Evolutionary conservation across 2,888 invertebrate species (phyloP), one percentile per base, ranked within the genome.

Genomic region (Dasypolia templi): DNA sequence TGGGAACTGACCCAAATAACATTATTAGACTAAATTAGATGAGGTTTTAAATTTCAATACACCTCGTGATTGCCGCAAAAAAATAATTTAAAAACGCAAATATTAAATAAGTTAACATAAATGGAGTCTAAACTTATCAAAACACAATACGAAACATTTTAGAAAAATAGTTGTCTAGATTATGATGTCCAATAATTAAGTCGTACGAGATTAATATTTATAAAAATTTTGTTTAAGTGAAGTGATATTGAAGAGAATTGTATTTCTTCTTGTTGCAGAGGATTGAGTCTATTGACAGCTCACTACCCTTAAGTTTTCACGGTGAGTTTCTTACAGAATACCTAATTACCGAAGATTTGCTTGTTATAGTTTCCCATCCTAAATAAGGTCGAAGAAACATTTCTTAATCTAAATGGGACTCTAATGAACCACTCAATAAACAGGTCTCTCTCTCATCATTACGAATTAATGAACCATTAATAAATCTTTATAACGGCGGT

Each of bases 1-100:
- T 61, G 67, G 39, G 44, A 58, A 77, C 29, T 19, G 26, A 77
- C 17, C 49, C 19, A 56, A 42, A 63, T 44, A 66, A 44, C 32
- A 58, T 58, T n/a, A 53, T 35, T n/a, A 55, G 35, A 70, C 11
- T 19, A 32, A 71, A 64, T 56, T 59, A 14, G 39, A 69, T 72
- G 67, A 44, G 12, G 32, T 66, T 64, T 70, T 2, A n/a, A 11
- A 58, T 82, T 82, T 44, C 79, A 55, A 72, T 71, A 75, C 62
- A 26, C 3, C 12, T 68, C 68, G 12, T 77, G 72, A 82, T 72
- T 46, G 56, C 71, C 17, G 14, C 39, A 64, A 46, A 39, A 56
- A 14, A 56, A n/a, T n/a, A n/a, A n/a, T n/a, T n/a, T n/a, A n/a
- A n/a, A n/a, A n/a, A n/a, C n/a, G n/a, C n/a, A n/a, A n/a, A n/a